A percentile compares a stretch with the other conserved stretches of the same genome.
phyloP scores from a whole-genome alignment of 2,888 invertebrate species.

The Meta bourneti region DNA sequence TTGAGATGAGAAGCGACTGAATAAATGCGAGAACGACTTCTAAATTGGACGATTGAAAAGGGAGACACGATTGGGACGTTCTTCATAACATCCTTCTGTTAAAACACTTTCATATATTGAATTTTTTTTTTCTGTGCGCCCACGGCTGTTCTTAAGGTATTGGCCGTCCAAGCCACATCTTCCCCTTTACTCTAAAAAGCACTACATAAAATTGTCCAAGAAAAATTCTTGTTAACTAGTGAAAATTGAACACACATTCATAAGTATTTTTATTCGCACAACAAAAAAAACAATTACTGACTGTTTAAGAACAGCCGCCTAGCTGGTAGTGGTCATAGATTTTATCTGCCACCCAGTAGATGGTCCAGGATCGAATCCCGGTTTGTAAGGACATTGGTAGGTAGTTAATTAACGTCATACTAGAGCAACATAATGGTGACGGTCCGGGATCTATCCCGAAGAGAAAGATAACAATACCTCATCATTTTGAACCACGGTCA shows the following conservation, averaged over 20 bases:
- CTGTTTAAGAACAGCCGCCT: no score
- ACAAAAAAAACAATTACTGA: no score
- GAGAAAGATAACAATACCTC: no score
- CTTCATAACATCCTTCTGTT: neutral
- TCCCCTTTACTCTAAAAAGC: neutral
- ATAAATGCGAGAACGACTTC: neutral
- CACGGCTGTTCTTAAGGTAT: neutral
- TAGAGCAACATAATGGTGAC: no score
- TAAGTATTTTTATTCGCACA: no score
- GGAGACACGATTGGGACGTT: neutral
- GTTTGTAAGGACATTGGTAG: no score
- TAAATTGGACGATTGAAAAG: neutral
- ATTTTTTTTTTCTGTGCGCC: neutral
- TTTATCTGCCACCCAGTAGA: no score
- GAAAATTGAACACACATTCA: neutral
- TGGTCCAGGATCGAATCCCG: no score
- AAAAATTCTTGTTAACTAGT: neutral
- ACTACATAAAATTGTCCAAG: neutral
- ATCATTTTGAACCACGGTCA: no score
- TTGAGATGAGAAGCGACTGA: neutral
- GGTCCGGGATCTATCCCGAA: no score
- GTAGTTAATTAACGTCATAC: no score
- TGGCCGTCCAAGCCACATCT: neutral
- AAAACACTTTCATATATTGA: neutral
- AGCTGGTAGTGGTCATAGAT: no score